Percentiles rank a stretch among this genome's conserved stretches.
Evolutionary conservation across 2,888 invertebrate genomes (phyloP).

Genomic region (Xestobium rufovillosum): DNA sequence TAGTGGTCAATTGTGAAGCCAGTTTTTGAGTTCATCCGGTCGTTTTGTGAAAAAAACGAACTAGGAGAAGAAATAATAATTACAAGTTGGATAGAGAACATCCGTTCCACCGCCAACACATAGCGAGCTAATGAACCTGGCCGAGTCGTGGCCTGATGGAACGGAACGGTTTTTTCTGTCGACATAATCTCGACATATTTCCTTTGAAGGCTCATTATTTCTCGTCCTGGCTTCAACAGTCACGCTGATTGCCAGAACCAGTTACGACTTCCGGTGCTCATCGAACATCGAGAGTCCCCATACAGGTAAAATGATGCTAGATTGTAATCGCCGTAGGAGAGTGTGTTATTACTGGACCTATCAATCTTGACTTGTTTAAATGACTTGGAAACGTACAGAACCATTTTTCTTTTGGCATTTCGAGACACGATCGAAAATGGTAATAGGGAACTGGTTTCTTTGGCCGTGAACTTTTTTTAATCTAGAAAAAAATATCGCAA

Average conservation of each 20-base stretch:
- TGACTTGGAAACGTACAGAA: too few species aligned
- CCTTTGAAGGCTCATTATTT: conserved; percentile 39
- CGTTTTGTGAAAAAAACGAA: not conserved
- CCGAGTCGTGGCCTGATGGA: not conserved
- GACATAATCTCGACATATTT: conserved; percentile 35
- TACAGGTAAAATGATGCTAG: too few species aligned
- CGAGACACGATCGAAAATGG: too few species aligned
- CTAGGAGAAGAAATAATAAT: not conserved
- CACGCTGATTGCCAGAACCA: conserved; percentile 42
- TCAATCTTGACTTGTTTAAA: too few species aligned
- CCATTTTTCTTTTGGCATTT: too few species aligned
- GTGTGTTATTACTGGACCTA: too few species aligned
- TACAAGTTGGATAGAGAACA: not conserved
- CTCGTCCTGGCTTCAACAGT: conserved; percentile 41
- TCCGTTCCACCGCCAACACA: not conserved
- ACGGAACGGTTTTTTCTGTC: conserved; percentile 12
- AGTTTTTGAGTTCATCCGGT: too few species aligned
- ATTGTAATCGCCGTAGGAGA: too few species aligned
- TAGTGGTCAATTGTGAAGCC: too few species aligned
- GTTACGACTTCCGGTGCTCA: conserved; percentile 38
- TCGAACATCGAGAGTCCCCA: not conserved
- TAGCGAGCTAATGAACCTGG: conserved; percentile 2
- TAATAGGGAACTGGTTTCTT: too few species aligned
- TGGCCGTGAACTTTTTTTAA: too few species aligned
- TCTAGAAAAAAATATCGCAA: too few species aligned